Conservation (phyloP, 1,140 invertebrate genomes). For the Philotrypesis tridentata region DNA sequence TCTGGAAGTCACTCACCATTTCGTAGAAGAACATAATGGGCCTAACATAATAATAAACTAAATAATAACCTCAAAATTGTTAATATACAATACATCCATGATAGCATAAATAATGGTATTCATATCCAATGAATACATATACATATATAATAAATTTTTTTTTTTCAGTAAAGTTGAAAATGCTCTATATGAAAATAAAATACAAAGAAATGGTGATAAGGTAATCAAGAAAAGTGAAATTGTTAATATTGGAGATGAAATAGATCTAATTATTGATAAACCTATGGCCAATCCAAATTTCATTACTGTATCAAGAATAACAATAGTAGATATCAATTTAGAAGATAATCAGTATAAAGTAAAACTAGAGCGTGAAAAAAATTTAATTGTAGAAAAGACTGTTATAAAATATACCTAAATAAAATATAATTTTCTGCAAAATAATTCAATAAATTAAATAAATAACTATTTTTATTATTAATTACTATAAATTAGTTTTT, state of each 20-base stretch:
- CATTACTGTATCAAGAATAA: slow-evolving; percentile 14
- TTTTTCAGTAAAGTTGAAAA: slow-evolving; percentile 22
- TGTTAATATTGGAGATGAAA: not conserved
- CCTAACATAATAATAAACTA: too few relatives aligned
- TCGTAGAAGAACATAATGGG: too few relatives aligned
- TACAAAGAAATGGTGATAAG: slow-evolving; percentile 5
- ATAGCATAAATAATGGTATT: not conserved
- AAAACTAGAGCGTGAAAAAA: slow-evolving; percentile 3
- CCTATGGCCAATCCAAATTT: not conserved
- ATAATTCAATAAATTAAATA: too few relatives aligned
- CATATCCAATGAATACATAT: too few relatives aligned
- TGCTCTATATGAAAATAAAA: not conserved
- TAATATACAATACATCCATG: too few relatives aligned
- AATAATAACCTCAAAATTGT: too few relatives aligned
- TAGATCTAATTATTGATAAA: slow-evolving; percentile 1
- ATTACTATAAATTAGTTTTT: too few relatives aligned
- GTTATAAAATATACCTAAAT: not conserved
- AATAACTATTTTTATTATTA: too few relatives aligned
- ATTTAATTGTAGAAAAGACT: slow-evolving; percentile 27
- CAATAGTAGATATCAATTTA: not conserved
- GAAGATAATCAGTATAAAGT: not conserved
- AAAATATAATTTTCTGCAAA: not conserved
- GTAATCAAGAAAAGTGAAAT: slow-evolving; percentile 13
- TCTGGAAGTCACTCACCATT: too few relatives aligned
- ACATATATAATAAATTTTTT: not conserved